Evolutionary conservation across 2,888 invertebrate species (phyloP), one percentile per base, ranked within the genome.

Genomic region (Cerastis rubricosa): DNA sequence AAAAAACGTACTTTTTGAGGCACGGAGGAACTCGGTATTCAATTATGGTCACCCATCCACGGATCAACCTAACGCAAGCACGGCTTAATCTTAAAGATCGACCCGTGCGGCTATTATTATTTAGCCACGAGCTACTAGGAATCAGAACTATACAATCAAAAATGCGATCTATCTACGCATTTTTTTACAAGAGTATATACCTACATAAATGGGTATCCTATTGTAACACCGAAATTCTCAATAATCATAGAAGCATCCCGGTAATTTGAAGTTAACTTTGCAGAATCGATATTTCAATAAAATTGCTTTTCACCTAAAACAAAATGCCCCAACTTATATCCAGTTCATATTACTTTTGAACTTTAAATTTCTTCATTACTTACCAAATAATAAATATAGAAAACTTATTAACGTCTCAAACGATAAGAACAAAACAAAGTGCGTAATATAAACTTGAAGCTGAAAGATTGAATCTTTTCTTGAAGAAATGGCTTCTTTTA

Each of bases 391-490:
- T 64, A 80, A n/a, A 73, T 57, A 65, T 57, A 65, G 22, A 76
- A 65, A 84, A 74, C 68, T 69, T 85, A 77, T 81, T 81, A 74
- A 59, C 45, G 25, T 51, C 35, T 45, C 49, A n/a, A 51, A 61
- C 59, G 74, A 81, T 85, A 64, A 72, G 64, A 78, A 70, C 47
- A 68, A 45, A 77, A 84, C 25, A 67, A 72, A 70, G n/a, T 65
- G 51, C 22, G 64, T 70, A 51, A 84, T 49, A 83, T 66, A 73
- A 85, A 84, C 63, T 78, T 63, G 25, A 67, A 79, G 65, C 70
- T 63, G 63, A 72, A 72, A 83, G 85, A 80, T 85, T 71, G 64
- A 83, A 85, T 85, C 85, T 67, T 25, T 74, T 72, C 47, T 17
- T 51, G 61, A 51, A 76, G 71, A 70, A 85, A 85, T 43, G 70